Conservation (phyloP, 2,797 vertebrate genomes). For the Centroberyx gerrardi region DNA sequence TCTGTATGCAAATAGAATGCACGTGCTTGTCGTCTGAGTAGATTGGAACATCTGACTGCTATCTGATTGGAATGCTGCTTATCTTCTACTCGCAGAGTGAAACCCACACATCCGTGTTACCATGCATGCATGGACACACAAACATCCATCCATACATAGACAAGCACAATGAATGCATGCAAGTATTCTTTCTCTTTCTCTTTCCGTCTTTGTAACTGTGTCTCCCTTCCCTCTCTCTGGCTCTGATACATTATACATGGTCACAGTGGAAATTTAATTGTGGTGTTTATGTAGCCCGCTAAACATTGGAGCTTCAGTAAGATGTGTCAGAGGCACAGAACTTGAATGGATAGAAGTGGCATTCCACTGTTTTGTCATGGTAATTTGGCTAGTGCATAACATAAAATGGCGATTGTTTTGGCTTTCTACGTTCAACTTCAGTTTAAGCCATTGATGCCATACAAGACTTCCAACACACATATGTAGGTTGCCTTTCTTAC, state of each 20-base stretch:
- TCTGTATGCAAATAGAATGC: slow-evolving; percentile 44
- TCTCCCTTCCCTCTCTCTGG: not conserved
- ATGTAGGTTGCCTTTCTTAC: no score
- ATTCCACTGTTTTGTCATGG: no score
- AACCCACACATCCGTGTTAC: slow-evolving; percentile 31
- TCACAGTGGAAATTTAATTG: not conserved
- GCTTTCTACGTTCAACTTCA: no score
- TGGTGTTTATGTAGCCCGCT: no score
- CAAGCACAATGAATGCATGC: slow-evolving; percentile 5
- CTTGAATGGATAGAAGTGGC: no score
- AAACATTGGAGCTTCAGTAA: slow-evolving; percentile 5
- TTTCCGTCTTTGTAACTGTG: not conserved
- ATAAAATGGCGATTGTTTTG: no score
- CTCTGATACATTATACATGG: not conserved
- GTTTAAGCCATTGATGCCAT: no score
- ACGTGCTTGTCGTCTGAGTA: slow-evolving; percentile 20
- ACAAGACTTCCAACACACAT: no score
- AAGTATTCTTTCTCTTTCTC: slow-evolving; percentile 11
- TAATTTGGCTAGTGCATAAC: no score
- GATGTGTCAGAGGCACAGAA: slow-evolving; percentile 6
- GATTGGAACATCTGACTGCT: slow-evolving; percentile 26
- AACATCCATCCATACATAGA: not conserved
- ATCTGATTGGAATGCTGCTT: slow-evolving; percentile 50
- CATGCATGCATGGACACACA: slow-evolving; percentile 17
- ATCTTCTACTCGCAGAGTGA: slow-evolving; percentile 43